Evolutionary conservation across 2,113 vertebrate genomes (phyloP), one percentile per base, ranked within the genome.

Genomic region (Gorsachius goisagi): DNA sequence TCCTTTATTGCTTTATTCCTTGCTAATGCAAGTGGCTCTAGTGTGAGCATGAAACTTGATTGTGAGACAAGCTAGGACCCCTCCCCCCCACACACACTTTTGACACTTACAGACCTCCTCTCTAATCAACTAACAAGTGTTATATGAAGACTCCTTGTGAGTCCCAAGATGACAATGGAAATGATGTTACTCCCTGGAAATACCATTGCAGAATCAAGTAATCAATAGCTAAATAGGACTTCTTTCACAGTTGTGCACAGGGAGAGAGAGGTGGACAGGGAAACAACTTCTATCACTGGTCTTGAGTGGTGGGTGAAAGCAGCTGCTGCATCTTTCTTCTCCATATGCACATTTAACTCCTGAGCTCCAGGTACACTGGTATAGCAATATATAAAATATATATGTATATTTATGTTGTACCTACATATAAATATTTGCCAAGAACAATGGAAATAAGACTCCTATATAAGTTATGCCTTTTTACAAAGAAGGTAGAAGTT

Each of bases 1-100:
- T 22, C 30, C 13, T 33, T 88, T 84, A 90, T 72, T 91, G 21
- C 49, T 82, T 85, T 88, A 66, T 63, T 62, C 47, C 50, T 88
- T 90, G 26, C 7, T 59, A 86, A 62, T 56, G 21, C 11, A 69
- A 74, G 41, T 58, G 30, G 24, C n/a, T 88, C 71, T 76, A 52
- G 20, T 64, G n/a, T 21, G 5, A 94, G 21, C 63, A 53, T 66
- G 45, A 96, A 95, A 83, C 39, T 32, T 72, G 28, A 79, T 24
- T 0, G 0, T 73, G 45, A 92, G 58, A 79, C 20, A 85, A 85
- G 30, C 28, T 60, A 49, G 33, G 49, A 47, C 45, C 15, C 16
- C 45, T 8, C 13, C 45, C 18, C 45, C 45, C 17, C 22, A 19
- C 0, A 0, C 5, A 17, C 19, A 41, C 64, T 83, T 91, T 76